Conservation (phyloP, 1,140 invertebrate genomes). For the Lethrus apterus region DNA sequence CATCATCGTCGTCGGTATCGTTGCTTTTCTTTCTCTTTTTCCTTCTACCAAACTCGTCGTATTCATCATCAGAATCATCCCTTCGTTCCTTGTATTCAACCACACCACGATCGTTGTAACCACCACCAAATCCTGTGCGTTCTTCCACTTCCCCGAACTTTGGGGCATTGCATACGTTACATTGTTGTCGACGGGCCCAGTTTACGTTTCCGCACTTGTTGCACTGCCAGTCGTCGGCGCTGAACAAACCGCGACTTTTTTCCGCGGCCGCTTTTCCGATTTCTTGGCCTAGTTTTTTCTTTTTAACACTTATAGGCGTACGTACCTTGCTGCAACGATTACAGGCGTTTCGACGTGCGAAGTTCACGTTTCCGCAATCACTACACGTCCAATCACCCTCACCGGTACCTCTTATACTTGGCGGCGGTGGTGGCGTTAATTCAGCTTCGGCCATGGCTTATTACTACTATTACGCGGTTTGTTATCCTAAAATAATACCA, state of each 20-base stretch:
- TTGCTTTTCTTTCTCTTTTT: constrained; percentile 63
- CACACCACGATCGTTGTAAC: constrained; percentile 88
- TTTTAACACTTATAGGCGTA: constrained; percentile 47
- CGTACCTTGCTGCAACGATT: constrained; percentile 81
- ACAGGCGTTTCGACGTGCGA: constrained; percentile 80
- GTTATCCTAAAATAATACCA: no score
- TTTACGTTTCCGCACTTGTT: constrained; percentile 99
- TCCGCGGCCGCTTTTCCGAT: constrained; percentile 97
- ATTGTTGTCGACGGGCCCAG: constrained; percentile 93
- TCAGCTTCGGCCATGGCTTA: constrained; percentile 22
- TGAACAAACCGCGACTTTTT: constrained; percentile 95
- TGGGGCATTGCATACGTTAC: constrained; percentile 98
- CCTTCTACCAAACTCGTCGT: constrained; percentile 90
- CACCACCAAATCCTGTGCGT: constrained; percentile 73
- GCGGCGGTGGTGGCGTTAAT: constrained; percentile 30
- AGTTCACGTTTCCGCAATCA: constrained; percentile 89
- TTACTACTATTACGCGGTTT: no score
- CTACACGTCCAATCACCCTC: constrained; percentile 52
- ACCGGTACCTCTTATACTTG: constrained; percentile 24
- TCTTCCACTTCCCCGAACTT: constrained; percentile 89
- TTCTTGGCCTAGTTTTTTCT: constrained; percentile 91
- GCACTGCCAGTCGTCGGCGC: constrained; percentile 99
- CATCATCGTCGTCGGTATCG: constrained; percentile 39
- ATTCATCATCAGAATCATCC: constrained; percentile 85
- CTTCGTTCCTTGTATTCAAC: constrained; percentile 87